Conservation (phyloP, 2,888 invertebrate genomes). For the Pyrocoelia pectoralis region DNA sequence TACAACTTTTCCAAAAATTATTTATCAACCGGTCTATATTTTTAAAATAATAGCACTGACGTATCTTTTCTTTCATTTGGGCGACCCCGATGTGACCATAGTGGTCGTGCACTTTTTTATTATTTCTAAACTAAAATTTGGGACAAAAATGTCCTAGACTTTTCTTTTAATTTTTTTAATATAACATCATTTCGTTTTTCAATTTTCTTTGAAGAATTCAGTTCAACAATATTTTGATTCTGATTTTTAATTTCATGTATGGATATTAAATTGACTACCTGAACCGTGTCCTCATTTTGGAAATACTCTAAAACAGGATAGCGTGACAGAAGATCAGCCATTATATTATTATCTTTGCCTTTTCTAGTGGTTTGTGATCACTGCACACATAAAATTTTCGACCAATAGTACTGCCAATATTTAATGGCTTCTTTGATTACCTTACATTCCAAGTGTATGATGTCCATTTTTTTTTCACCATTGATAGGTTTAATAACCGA, state of each 20-base stretch:
- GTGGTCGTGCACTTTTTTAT: too few relatives aligned
- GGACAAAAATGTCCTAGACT: too few relatives aligned
- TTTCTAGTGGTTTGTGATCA: too few relatives aligned
- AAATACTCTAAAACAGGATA: too few relatives aligned
- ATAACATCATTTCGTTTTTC: not conserved
- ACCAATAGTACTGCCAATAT: constrained; percentile 41
- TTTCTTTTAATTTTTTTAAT: constrained; percentile 4
- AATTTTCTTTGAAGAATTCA: not conserved
- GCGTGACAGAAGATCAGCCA: too few relatives aligned
- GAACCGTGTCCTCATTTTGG: too few relatives aligned
- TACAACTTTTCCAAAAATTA: constrained; percentile 25
- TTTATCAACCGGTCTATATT: constrained; percentile 26
- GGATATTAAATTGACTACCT: not conserved
- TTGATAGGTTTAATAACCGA: constrained; percentile 40
- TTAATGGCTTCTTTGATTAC: too few relatives aligned
- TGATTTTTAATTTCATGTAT: too few relatives aligned
- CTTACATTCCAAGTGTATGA: constrained; percentile 42
- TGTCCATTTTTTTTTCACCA: constrained; percentile 39
- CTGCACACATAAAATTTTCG: too few relatives aligned
- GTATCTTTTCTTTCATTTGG: constrained; percentile 8
- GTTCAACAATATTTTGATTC: not conserved
- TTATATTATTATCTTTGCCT: too few relatives aligned
- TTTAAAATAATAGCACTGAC: constrained; percentile 8
- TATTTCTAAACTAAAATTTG: too few relatives aligned
- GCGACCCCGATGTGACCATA: constrained; percentile 2